A percentile compares a stretch with the other conserved stretches of the same genome.
phyloP scores from a whole-genome alignment of 2,113 vertebrate species.

The Cavia porcellus region DNA sequence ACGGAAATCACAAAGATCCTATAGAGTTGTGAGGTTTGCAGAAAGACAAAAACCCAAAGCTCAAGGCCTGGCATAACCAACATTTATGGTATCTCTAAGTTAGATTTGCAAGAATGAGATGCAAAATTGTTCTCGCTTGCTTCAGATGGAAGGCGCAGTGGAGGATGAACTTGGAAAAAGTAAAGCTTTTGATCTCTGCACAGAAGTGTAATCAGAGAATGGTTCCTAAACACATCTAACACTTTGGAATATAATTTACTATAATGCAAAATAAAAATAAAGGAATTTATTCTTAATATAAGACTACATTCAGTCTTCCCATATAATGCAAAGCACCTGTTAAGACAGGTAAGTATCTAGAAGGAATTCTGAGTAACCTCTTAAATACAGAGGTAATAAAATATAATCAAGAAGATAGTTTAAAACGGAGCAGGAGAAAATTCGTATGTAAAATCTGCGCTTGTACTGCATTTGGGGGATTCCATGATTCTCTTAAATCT shows the following conservation, averaged over 20 bases:
- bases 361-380: conserved; percentile 43
- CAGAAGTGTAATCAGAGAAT: background rate
- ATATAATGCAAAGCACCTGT: conserved; percentile 15
- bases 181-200: background rate
- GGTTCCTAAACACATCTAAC: conserved; percentile 10
- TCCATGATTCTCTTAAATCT: conserved; percentile 48
- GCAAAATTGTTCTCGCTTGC: background rate
- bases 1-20: background rate
- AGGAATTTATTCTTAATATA: background rate
- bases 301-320: background rate
- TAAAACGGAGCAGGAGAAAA: conserved; percentile 53
- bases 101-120: background rate
- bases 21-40: background rate
- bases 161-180: background rate
- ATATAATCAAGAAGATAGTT: conserved; percentile 12
- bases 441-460: conserved; percentile 48
- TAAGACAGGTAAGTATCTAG: conserved; percentile 16
- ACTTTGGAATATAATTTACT: conserved; percentile 17
- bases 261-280: conserved; percentile 49
- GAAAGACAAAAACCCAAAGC: background rate
- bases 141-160: background rate
- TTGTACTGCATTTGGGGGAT: background rate
- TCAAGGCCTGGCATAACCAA: background rate
- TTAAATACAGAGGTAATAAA: conserved; percentile 30
- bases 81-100: background rate